Base-by-base conservation (phyloP, 2,797 vertebrate species). In the Lithobates pipiens region DNA sequence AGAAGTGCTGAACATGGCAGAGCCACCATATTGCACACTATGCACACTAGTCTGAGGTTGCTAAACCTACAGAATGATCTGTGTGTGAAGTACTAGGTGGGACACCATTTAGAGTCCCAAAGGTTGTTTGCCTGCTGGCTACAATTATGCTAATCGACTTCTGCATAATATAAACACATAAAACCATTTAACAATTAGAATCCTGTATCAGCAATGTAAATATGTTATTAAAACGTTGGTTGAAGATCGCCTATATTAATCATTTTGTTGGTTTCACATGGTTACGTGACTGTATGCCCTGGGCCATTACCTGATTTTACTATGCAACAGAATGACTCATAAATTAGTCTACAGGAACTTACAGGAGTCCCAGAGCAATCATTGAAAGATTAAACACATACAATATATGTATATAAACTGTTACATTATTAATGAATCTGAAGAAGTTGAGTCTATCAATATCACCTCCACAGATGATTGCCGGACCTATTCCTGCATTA, bases 101-200 rank as follows among this genome's bases (percentile, higher is more conserved):
- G 65, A 67, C 27, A 29, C 11, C 5, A 15, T 29, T 67, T 67
- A 25, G 7, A 67, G 27, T 67, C 65, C 65, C 25, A 67, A 67
- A 29, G 65, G 65, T 72, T 72, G 69, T 39, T 36, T 72, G 65
- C 25, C 65, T 67, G 65, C 65, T 67, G 25, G 65, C 65, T 67
- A 67, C 65, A 67, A 67, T 67, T 67, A 67, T 67, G 65, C 27
- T 67, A 67, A 67, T 67, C 6, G 13, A n/a, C 65, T 67, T 1
- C 65, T 13, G 27, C 65, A 67, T 67, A 67, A 67, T 67, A 29
- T 29, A 67, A 67, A 67, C 65, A 67, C 10, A 18, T 29, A 67
- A 67, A 67, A 67, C 65, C 27, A 67, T 67, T 67, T 67, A 67
- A 67, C 65, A 67, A 67, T 67, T 67, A 67, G 65, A 29, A 67